Percentiles rank a stretch among this genome's conserved stretches.
These are phyloP conservation scores for Fragum fragum DNA, from an alignment of 2,888 invertebrate genomes.

Conservation along the genomic window DNA sequence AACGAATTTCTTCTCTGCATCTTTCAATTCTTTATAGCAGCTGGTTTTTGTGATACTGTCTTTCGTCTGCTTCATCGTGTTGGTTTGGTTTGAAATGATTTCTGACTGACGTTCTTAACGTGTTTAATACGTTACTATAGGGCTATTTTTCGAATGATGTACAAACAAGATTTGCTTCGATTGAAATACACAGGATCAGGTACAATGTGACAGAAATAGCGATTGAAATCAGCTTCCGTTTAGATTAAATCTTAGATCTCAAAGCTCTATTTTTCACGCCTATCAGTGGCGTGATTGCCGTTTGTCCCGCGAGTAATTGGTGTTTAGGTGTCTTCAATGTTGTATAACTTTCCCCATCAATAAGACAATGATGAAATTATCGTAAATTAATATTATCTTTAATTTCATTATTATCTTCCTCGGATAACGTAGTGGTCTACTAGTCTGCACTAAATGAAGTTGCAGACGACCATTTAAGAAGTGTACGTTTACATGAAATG, in stretches of 20 bases:
- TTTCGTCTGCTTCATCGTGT: constrained; percentile 12
- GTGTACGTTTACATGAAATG: too few species aligned
- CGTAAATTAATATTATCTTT: too few species aligned
- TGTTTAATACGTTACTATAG: not conserved
- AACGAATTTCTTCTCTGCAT: constrained; percentile 22
- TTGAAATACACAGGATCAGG: not conserved
- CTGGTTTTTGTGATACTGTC: not conserved
- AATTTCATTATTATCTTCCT: too few species aligned
- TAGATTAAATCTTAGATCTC: not conserved
- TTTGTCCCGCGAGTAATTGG: not conserved
- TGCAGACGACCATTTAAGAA: too few species aligned
- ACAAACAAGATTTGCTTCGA: not conserved
- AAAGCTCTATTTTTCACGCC: not conserved
- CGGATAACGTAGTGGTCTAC: too few species aligned
- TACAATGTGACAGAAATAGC: not conserved
- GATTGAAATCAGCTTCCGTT: constrained; percentile 15
- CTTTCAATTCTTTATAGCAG: constrained; percentile 7
- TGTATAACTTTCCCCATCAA: too few species aligned
- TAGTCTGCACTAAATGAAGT: too few species aligned
- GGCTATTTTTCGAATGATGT: not conserved
- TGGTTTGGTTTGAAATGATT: not conserved
- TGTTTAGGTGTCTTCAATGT: not conserved
- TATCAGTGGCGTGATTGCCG: not conserved
- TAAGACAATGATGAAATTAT: too few species aligned
- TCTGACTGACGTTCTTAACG: not conserved